These are phyloP conservation scores for Tribolium freemani DNA, from an alignment of 2,888 invertebrate genomes.

Conservation along the genomic window DNA sequence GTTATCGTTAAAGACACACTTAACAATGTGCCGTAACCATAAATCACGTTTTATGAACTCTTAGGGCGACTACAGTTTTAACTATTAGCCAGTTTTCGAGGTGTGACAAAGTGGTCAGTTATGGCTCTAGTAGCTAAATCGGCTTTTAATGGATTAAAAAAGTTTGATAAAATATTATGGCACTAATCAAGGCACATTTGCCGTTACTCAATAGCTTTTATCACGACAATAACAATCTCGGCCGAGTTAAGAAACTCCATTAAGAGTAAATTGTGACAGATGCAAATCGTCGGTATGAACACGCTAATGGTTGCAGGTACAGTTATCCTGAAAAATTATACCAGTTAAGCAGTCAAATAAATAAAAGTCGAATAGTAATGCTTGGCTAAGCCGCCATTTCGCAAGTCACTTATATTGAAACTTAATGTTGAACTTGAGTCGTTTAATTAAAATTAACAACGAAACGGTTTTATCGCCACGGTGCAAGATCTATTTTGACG, in stretches of 20 bases:
- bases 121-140: background rate
- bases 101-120: conserved; percentile 13
- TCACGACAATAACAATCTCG: conserved; percentile 24
- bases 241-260: conserved; percentile 49
- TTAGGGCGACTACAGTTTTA: background rate
- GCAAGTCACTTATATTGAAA: conserved; percentile 40
- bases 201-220: conserved; percentile 26
- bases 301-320: conserved; percentile 52
- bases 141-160: background rate
- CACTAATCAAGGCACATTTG: conserved; percentile 6
- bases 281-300: conserved; percentile 48
- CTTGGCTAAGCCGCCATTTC: conserved; percentile 31
- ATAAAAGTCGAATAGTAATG: conserved; percentile 35
- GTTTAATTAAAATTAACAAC: conserved; percentile 40
- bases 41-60: conserved; percentile 16
- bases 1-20: background rate
- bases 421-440: conserved; percentile 31
- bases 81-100: conserved; percentile 1
- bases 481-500: background rate
- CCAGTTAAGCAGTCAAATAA: conserved; percentile 45
- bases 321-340: conserved; percentile 58
- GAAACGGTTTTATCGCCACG: conserved; percentile 28
- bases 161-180: background rate
- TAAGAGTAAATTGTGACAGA: conserved; percentile 55
- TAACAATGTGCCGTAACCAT: conserved; percentile 4